Base-by-base conservation (phyloP, 2,113 vertebrate genomes). In the Pterocles gutturalis region DNA sequence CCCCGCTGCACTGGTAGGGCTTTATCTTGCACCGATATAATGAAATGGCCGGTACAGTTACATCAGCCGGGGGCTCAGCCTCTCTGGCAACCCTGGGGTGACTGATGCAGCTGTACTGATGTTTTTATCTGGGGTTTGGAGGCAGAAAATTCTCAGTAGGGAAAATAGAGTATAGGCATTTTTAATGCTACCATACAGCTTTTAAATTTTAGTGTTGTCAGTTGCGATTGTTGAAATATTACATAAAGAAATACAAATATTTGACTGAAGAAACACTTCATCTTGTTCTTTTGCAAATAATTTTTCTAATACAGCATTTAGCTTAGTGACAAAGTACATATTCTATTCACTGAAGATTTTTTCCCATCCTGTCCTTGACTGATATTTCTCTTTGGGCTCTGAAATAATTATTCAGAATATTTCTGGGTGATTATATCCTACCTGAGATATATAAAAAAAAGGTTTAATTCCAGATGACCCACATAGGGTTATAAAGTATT, bases 31-130 rank as follows among this genome's bases (percentile, higher is more conserved):
- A 0, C 11, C 3, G 4, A 6, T 33, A 7, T 6, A 64, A 51
- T 26, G 53, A 61, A 66, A 61, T 31, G 54, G 7, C 64, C 1
- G 0, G 12, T 55, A 33, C 0, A 0, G 25, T 53, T 67, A 9
- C 33, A 31, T 2, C 0, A 1, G 28, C 48, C 10, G 17, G 21
- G 18, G 25, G 18, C 36, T 77, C 8, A 6, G 17, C 24, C 46
- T 33, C 53, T 82, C 45, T 61, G 29, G 14, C 33, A 78, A 0
- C 28, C 31, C 54, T 53, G 43, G 21, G 21, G 19, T 57, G 18
- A 34, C 6, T 25, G 54, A 64, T 48, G 54, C 55, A 64, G 13
- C 60, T 69, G 29, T 34, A 13, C 33, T 41, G 41, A 14, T 41
- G 41, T 13, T 67, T 49, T 82, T 60, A 6, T 31, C 15, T 46